phyloP scores from a whole-genome alignment of 1,140 invertebrate genomes.

The Xylocopa sonorina region DNA sequence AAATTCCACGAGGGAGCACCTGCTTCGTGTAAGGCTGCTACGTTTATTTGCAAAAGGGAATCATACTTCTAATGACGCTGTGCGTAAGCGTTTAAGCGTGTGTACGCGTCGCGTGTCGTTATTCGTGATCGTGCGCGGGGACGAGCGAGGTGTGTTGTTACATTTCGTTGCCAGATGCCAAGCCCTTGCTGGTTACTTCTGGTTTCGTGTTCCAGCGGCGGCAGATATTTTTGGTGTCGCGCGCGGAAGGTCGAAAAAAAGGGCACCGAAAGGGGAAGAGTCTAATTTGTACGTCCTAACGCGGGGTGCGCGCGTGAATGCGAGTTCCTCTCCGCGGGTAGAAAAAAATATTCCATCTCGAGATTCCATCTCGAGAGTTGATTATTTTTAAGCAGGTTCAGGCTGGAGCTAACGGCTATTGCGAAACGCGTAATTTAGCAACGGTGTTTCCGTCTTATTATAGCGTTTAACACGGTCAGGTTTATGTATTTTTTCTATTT shows the following conservation, averaged over 20 bases:
- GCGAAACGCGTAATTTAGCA: too few species aligned
- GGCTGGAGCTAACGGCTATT: too few species aligned
- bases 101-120: not conserved
- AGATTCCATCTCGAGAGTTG: not conserved
- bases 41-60: slow-evolving; percentile 17
- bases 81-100: not conserved
- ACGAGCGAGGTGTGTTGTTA: slow-evolving; percentile 43
- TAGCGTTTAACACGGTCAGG: too few species aligned
- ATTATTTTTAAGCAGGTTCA: too few species aligned
- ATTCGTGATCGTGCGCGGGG: slow-evolving; percentile 7
- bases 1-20: not conserved
- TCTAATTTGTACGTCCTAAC: slow-evolving; percentile 36
- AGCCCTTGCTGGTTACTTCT: slow-evolving; percentile 47
- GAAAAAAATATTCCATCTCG: not conserved
- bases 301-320: not conserved
- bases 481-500: too few species aligned
- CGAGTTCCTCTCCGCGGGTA: not conserved
- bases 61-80: not conserved
- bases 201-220: slow-evolving; percentile 30
- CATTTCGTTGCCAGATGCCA: slow-evolving; percentile 49
- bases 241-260: slow-evolving; percentile 14
- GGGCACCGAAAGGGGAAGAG: slow-evolving; percentile 37
- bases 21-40: slow-evolving; percentile 4
- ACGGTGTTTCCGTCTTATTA: too few species aligned
- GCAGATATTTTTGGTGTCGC: slow-evolving; percentile 40